A percentile compares a stretch with the other conserved stretches of the same genome.
These are phyloP conservation scores for Smithornis capensis DNA, from an alignment of 2,113 vertebrate species.

Conservation along the genomic window DNA sequence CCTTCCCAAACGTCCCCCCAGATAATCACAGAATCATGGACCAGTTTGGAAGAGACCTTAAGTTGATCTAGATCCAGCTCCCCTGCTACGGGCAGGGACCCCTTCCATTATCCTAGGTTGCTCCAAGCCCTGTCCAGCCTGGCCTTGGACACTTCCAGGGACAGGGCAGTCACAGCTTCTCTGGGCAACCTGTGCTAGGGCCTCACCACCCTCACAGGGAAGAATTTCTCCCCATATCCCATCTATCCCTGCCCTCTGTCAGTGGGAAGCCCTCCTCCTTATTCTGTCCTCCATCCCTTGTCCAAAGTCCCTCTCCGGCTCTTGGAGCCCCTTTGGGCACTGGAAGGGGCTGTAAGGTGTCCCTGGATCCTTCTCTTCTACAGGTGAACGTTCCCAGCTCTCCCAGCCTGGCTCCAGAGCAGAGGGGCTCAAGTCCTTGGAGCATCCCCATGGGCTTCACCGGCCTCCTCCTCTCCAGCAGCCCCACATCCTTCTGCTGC, in stretches of 20 bases:
- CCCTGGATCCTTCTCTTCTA: background rate
- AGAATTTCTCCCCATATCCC: background rate
- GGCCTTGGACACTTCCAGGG: rapidly evolving
- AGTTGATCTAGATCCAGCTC: background rate
- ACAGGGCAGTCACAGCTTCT: background rate
- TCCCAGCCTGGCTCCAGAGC: background rate
- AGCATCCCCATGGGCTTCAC: background rate
- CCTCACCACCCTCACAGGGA: rapidly evolving
- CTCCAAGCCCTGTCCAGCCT: rapidly evolving
- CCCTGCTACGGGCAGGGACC: background rate
- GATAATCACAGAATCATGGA: background rate
- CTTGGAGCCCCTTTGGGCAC: rapidly evolving
- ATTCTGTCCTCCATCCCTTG: background rate
- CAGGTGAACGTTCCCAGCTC: background rate
- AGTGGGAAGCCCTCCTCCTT: background rate
- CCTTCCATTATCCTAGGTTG: rapidly evolving
- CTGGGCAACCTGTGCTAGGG: background rate
- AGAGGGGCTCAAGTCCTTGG: background rate
- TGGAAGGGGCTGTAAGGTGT: background rate
- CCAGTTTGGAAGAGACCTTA: background rate
- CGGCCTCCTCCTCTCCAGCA: background rate
- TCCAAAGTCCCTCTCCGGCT: background rate
- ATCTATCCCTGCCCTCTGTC: background rate
- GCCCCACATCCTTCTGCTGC: background rate
- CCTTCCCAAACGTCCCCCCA: rapidly evolving